Percentiles rank a stretch among this genome's conserved stretches.
These are phyloP conservation scores for Creontiades dilutus DNA, from an alignment of 2,888 invertebrate genomes.

Conservation along the genomic window DNA sequence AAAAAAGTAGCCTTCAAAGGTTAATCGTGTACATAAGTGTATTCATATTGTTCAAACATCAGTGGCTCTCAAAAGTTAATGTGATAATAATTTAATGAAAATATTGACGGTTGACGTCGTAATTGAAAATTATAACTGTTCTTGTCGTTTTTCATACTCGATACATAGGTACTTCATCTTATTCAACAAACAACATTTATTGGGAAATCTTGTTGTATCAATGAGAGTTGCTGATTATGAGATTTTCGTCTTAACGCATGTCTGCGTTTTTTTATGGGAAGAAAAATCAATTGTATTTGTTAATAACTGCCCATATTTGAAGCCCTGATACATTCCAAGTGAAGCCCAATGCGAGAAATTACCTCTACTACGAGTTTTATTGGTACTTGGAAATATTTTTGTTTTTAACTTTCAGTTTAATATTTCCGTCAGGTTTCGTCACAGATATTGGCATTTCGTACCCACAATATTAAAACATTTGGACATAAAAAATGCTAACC, in stretches of 20 bases:
- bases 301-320: background rate
- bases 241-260: constrained; percentile 25
- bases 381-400: no score
- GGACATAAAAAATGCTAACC: no score
- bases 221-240: constrained; percentile 65
- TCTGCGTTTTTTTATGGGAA: background rate
- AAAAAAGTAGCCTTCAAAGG: background rate
- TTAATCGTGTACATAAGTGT: constrained; percentile 4
- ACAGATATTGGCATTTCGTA: no score
- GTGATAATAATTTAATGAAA: constrained; percentile 65
- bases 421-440: no score
- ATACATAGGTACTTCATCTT: background rate
- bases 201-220: constrained; percentile 43
- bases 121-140: background rate
- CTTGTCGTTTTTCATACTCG: constrained; percentile 17
- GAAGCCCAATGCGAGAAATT: background rate
- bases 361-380: background rate
- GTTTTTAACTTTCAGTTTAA: no score
- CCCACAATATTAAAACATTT: no score
- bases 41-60: constrained; percentile 29
- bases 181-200: constrained; percentile 7
- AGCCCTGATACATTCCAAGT: constrained; percentile 28
- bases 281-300: background rate
- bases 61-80: constrained; percentile 68
- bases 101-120: constrained; percentile 9